Evolutionary conservation across 1,140 invertebrate species (phyloP).

Genomic region (Teleogryllus occipitalis): DNA sequence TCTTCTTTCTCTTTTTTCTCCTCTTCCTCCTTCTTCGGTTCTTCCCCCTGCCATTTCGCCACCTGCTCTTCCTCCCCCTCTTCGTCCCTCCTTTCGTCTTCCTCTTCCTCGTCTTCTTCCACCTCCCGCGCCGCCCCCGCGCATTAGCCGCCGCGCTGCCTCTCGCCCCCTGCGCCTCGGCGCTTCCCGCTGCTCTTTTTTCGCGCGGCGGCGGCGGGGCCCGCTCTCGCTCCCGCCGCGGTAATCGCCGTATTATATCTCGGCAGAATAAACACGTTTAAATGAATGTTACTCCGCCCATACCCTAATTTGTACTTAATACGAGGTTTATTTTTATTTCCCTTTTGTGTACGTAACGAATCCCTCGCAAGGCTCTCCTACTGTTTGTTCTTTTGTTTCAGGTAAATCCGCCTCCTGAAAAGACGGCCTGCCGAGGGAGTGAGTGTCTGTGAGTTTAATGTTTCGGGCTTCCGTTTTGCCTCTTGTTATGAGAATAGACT

Average conservation of each 20-base stretch:
- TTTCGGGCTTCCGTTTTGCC: neutral
- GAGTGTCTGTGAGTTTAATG: neutral
- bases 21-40: no score
- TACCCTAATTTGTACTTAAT: conserved; percentile 1
- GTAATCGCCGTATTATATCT: neutral
- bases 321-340: neutral
- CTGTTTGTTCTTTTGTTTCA: neutral
- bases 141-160: no score
- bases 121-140: no score
- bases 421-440: neutral
- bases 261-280: neutral
- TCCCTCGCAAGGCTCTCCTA: neutral
- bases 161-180: no score
- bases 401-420: neutral
- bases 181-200: no score
- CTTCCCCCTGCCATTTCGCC: no score
- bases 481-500: neutral
- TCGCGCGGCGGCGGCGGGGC: no score
- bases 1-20: no score
- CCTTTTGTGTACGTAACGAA: conserved; percentile 1
- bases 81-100: no score
- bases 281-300: neutral
- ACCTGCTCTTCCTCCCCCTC: no score
- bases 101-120: no score
- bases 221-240: neutral